A percentile compares a stretch with the other conserved stretches of the same genome.
phyloP scores from a whole-genome alignment of 2,113 vertebrate species.

The Corythoichthys haematopterus region DNA sequence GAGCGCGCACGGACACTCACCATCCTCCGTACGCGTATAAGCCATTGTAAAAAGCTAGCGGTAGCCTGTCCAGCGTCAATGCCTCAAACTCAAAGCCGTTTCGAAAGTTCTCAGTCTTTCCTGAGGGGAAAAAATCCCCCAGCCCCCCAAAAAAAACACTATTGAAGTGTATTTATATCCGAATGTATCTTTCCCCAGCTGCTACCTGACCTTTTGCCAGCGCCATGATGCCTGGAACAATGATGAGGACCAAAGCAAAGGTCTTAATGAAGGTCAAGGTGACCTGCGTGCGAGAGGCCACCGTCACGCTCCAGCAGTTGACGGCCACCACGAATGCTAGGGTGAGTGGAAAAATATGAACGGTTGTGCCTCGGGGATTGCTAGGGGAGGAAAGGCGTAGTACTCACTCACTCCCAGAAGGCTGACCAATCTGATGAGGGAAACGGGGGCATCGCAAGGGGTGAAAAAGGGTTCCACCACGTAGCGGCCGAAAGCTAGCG shows the following conservation, averaged over 20 bases:
- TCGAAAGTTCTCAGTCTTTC: constrained; percentile 79
- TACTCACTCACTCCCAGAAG: constrained; percentile 82
- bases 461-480: constrained; percentile 79
- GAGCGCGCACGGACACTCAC: constrained; percentile 55
- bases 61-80: constrained; percentile 72
- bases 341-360: background rate
- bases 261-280: constrained; percentile 76
- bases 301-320: constrained; percentile 84
- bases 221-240: constrained; percentile 79
- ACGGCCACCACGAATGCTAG: constrained; percentile 76
- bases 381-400: background rate
- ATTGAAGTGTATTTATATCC: background rate
- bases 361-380: too few species aligned
- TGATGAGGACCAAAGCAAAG: constrained; percentile 78
- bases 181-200: background rate
- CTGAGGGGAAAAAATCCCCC: constrained; percentile 46
- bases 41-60: constrained; percentile 85
- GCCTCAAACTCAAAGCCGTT: constrained; percentile 72
- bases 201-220: constrained; percentile 73
- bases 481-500: constrained; percentile 83
- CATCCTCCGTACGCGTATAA: constrained; percentile 87
- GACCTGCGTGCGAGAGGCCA: constrained; percentile 76
- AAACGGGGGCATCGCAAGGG: constrained; percentile 75
- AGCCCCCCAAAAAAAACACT: background rate
- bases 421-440: constrained; percentile 74